A percentile compares a stretch with the other conserved stretches of the same genome.
Conservation (phyloP, 2,113 vertebrate genomes). For the Silurus glanis region DNA sequence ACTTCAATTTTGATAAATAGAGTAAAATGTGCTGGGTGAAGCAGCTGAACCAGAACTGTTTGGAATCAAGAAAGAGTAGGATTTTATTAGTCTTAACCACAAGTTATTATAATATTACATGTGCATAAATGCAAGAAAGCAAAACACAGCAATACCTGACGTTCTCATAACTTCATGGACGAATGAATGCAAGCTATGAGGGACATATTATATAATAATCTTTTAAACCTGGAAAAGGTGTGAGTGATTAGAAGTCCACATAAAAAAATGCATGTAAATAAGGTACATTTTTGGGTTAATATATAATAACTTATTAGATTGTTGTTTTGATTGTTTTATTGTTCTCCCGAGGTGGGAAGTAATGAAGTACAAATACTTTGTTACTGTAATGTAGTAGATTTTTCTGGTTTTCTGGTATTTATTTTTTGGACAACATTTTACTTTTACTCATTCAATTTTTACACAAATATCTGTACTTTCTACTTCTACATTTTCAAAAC, state of each 20-base stretch:
- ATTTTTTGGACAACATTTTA: too few relatives aligned
- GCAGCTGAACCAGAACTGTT: not conserved
- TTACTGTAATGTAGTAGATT: too few relatives aligned
- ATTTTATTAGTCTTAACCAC: constrained; percentile 2
- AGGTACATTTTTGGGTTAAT: too few relatives aligned
- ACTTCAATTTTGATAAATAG: not conserved
- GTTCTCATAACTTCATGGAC: not conserved
- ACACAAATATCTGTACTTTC: too few relatives aligned
- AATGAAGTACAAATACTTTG: too few relatives aligned
- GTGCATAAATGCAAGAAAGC: not conserved
- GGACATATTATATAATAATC: not conserved
- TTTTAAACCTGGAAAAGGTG: not conserved
- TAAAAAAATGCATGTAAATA: not conserved
- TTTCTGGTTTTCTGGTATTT: too few relatives aligned
- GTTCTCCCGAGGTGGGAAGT: too few relatives aligned
- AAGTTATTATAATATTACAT: constrained; percentile 5
- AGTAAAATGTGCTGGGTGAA: not conserved
- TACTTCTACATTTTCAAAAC: too few relatives aligned
- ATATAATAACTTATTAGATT: too few relatives aligned
- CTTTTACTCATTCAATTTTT: too few relatives aligned
- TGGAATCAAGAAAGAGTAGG: not conserved
- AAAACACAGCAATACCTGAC: not conserved
- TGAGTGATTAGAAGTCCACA: too few relatives aligned
- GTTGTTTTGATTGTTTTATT: too few relatives aligned
- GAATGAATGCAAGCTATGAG: not conserved